Conservation (phyloP, 2,888 invertebrate species). For the Drosophila longiperda region DNA sequence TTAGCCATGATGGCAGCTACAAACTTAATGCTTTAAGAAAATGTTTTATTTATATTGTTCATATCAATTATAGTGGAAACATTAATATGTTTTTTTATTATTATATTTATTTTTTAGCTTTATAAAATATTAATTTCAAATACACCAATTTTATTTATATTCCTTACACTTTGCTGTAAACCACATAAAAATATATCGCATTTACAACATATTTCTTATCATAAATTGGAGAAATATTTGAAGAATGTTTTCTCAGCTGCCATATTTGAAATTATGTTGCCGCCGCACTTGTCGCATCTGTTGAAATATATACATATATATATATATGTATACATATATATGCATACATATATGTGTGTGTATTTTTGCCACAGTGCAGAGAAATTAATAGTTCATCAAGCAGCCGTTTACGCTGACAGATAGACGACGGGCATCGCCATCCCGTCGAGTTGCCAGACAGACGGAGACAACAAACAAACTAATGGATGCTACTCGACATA, state of each 20-base stretch:
- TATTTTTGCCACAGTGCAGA: constrained; percentile 20
- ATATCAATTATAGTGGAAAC: neutral
- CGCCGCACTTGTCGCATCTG: constrained; percentile 71
- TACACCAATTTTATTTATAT: neutral
- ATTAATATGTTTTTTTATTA: neutral
- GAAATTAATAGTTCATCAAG: constrained; percentile 78
- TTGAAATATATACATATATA: constrained; percentile 37
- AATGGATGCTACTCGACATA: constrained; percentile 42
- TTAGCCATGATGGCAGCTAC: neutral
- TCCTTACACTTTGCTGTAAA: neutral
- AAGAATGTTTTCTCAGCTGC: constrained; percentile 46
- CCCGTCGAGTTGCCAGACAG: constrained; percentile 58
- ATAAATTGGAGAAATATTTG: constrained; percentile 22
- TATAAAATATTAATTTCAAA: neutral
- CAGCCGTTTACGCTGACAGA: constrained; percentile 64
- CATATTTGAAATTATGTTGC: constrained; percentile 49
- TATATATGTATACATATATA: constrained; percentile 20
- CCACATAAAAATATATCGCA: constrained; percentile 26
- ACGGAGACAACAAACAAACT: constrained; percentile 41
- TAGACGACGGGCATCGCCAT: constrained; percentile 51
- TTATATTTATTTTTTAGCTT: neutral
- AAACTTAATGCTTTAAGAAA: neutral
- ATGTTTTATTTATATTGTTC: neutral
- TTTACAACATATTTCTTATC: constrained; percentile 1
- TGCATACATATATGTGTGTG: neutral